Evolutionary conservation across 2,888 invertebrate genomes (phyloP), one percentile per base, ranked within the genome.

Genomic region (Noctua janthina): DNA sequence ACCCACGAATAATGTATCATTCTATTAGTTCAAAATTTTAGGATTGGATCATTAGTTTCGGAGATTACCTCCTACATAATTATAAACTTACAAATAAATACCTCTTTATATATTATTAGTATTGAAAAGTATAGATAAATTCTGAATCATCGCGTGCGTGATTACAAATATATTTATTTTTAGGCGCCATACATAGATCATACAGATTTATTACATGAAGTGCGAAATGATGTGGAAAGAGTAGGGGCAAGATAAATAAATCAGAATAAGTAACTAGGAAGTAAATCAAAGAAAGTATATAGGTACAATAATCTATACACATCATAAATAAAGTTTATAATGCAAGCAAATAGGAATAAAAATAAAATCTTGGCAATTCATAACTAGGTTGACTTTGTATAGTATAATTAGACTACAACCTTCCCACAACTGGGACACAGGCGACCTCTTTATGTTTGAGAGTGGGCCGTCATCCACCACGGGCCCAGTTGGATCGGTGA

Each of bases 151-250:
- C 11, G 46, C 66, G 23, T 69, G 35, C n/a, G 20, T 64, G 35
- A 46, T 73, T 46, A 6, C 7, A 49, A 5, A 35, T 7, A 17
- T 71, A 62, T 62, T 72, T 43, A 54, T 66, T 15, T 75, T 20
- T n/a, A 56, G 4, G 35, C 35, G 54, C 46, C 46, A 46, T n/a
- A 46, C 7, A 66, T 66, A 77, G 17, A 74, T 77, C 64, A 66
- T 23, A 74, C 43, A 8, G 51, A 75, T 75, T 66, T 66, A 66
- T 75, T 23, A 35, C 13, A 64, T 20, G n/a, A 51, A 76, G 74
- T 64, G 39, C 2, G 23, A 35, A 72, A 71, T 43, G 8, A 29
- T 11, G 29, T 29, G 8, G 7, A 17, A 43, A 11, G 10, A 43
- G 10, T 43, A 29, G 0, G 15, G 10, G n/a, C 35, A n/a, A 17